Evolutionary conservation across 2,113 vertebrate species (phyloP), one percentile per base, ranked within the genome.

Genomic region (Rhipidura dahli): DNA sequence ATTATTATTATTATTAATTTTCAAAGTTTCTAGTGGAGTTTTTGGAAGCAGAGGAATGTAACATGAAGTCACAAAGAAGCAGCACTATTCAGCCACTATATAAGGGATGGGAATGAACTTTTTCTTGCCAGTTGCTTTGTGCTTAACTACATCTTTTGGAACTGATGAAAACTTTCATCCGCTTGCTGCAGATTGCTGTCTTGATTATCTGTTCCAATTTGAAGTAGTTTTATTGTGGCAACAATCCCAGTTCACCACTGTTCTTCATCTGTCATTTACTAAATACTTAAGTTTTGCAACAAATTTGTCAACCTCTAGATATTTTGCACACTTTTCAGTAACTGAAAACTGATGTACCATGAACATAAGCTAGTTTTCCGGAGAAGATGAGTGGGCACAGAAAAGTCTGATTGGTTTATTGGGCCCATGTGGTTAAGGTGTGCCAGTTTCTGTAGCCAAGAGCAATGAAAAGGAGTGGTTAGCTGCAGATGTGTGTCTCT

Each of bases 401-500:
- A 56, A 90, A 89, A 26, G 56, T 94, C 56, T 54, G 64, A 68
- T 83, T 92, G 69, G 72, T 92, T 92, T 94, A 75, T 84, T 92
- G 56, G 77, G n/a, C 76, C 91, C 80, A 11, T 84, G 93, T 83
- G 72, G 24, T 81, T 92, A 89, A 83, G 86, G 56, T 92, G 47
- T 82, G 91, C 93, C 89, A 97, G 73, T 83, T 87, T 83, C 39
- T 63, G 50, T 6, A 86, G 92, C 85, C 68, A 90, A 86, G 42
- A 93, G 79, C 79, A 83, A 59, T 88, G 51, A 59, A 78, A 88
- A 89, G 33, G 47, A 75, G 15, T 2, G 47, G 56, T 93, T 92
- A 87, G 56, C 30, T 70, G 73, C 68, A 81, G 66, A 88, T 81
- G 42, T 73, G 45, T 39, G 20, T 31, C 20, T 33, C 28, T 39